Base-by-base conservation (phyloP, 2,888 invertebrate genomes). In the Luperina testacea region DNA sequence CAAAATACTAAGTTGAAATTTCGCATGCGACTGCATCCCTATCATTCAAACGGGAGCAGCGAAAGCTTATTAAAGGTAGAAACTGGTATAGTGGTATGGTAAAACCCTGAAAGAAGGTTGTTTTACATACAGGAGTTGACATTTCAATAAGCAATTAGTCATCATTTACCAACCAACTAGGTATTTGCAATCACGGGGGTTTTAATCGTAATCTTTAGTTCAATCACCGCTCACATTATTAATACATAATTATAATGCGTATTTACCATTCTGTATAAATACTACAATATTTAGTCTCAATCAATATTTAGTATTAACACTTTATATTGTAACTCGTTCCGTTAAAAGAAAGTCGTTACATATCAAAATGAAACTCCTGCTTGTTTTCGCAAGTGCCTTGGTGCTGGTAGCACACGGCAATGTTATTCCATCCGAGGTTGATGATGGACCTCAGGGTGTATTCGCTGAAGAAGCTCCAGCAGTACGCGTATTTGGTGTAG, bases 371-470 rank as follows among this genome's bases (percentile, higher is more conserved):
- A 80, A 77, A 57, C 17, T 69, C 13, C 27, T 80, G 17, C 0
- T 77, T 7, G 27, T 80, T 38, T 68, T 80, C 17, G 6, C 65
- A 24, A 38, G 57, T 80, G 48, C 48, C 1, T 80, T 77, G 53
- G 79, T 53, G 64, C 53, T 78, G 59, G 70, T 42, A 27, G 80
- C 70, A 42, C 48, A 51, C 3, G 48, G 80, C 1, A 17, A 59
- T 27, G 48, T 2, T 38, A 20, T n/a, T 77, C 32, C 53, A 57
- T 38, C 15, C 13, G 32, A 48, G 45, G 45, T 45, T 81, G 63
- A 2, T n/a, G 27, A 2, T 27, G 75, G 3, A 48, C 13, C 27
- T 9, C 24, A 45, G 20, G 51, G 2, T 20, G 17, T 32, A 32
- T 53, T 64, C 7, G 13, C 6, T 9, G 17, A 72, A 24, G 38